These are phyloP conservation scores for Cyprinus carpio DNA, from an alignment of 2,113 vertebrate genomes.

Conservation along the genomic window DNA sequence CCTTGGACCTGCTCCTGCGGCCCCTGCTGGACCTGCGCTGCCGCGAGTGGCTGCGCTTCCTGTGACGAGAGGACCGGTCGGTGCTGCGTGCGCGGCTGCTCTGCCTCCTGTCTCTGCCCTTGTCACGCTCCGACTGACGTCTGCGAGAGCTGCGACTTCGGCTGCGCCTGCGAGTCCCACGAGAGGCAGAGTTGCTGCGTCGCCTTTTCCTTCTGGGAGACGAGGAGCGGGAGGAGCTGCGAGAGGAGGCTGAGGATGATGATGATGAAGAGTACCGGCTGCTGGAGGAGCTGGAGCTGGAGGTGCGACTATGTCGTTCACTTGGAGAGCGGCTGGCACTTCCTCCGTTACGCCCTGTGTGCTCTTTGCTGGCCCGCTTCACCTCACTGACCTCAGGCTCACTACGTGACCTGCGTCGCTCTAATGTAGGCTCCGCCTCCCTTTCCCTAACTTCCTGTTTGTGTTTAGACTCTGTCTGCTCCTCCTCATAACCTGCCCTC, in stretches of 20 bases:
- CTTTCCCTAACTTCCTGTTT: constrained; percentile 87
- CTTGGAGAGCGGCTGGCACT: constrained; percentile 36
- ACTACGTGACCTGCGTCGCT: constrained; percentile 89
- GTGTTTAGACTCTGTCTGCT: constrained; percentile 81
- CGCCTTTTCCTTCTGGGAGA: constrained; percentile 86
- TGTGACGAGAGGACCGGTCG: constrained; percentile 79
- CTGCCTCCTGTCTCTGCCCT: constrained; percentile 84
- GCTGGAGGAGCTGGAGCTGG: constrained; percentile 81
- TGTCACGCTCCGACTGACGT: constrained; percentile 78
- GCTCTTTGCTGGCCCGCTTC: constrained; percentile 84
- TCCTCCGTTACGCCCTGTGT: constrained; percentile 74
- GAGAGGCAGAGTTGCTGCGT: constrained; percentile 79
- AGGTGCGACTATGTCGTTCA: constrained; percentile 67
- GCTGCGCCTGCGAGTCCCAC: constrained; percentile 80
- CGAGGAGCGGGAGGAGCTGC: constrained; percentile 71
- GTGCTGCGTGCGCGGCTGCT: constrained; percentile 78
- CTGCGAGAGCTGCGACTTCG: constrained; percentile 84
- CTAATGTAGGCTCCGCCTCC: constrained; percentile 82
- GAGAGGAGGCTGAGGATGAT: constrained; percentile 89
- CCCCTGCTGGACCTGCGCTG: constrained; percentile 75
- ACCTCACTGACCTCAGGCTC: constrained; percentile 80
- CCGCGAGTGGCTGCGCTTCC: constrained; percentile 78
- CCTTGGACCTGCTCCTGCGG: constrained; percentile 81
- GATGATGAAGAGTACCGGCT: constrained; percentile 86
- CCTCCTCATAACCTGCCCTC: constrained; percentile 83